Percentiles rank a stretch among this genome's conserved stretches.
Conservation (phyloP, 2,797 vertebrate species). For the Gymnoscopelus braueri region DNA sequence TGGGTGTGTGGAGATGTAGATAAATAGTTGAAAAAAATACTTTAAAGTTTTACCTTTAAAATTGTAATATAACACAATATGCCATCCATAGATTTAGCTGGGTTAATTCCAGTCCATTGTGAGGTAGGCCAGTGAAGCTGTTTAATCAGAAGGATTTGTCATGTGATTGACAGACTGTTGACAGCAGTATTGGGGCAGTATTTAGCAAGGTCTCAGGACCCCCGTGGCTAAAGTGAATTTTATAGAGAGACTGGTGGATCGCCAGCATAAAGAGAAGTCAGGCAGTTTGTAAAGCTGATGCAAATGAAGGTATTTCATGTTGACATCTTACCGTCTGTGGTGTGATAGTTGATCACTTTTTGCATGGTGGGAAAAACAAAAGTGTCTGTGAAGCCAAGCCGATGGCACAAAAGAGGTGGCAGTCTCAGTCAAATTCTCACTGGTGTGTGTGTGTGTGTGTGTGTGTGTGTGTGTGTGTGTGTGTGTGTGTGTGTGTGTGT, state of each 20-base stretch:
- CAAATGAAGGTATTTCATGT: conserved; percentile 84
- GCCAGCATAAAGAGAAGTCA: conserved; percentile 80
- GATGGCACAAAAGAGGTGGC: conserved; percentile 29
- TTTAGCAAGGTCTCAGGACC: conserved; percentile 84
- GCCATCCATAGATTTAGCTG: conserved; percentile 43
- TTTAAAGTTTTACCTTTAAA: neutral
- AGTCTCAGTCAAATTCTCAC: conserved; percentile 13
- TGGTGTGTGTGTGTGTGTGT: conserved; percentile 10
- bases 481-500: conserved; percentile 26
- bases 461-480: conserved; percentile 13
- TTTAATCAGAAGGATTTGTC: conserved; percentile 80
- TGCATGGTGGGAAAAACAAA: conserved; percentile 71
- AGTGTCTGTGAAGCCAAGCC: conserved; percentile 57
- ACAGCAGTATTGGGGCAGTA: conserved; percentile 83
- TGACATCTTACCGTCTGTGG: conserved; percentile 78
- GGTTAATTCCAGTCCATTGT: conserved; percentile 54
- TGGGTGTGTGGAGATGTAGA: too few relatives aligned
- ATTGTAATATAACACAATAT: conserved; percentile 7
- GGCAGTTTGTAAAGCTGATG: conserved; percentile 77
- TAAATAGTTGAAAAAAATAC: too few relatives aligned
- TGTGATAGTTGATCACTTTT: conserved; percentile 83
- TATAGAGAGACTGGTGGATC: conserved; percentile 83
- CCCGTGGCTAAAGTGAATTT: conserved; percentile 85
- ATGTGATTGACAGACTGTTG: conserved; percentile 85
- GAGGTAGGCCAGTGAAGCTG: conserved; percentile 58